Base-by-base conservation (phyloP, 2,888 invertebrate genomes). In the Xestoiulus laeticollis region DNA sequence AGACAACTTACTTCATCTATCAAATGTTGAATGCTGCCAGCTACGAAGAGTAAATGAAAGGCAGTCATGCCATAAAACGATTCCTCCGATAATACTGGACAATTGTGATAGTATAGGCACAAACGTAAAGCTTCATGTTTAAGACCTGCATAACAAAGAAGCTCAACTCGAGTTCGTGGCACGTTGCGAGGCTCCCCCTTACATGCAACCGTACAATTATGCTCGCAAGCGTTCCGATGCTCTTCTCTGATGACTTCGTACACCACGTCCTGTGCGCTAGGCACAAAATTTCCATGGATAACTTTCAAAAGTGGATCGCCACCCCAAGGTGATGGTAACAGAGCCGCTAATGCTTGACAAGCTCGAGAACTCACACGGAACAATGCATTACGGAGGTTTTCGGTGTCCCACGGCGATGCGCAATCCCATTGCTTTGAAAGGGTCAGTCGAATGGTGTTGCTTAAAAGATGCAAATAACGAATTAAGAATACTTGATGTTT, bases 321-420 rank as follows among this genome's bases (percentile, higher is more conserved):
- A 59, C 86, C 86, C 86, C 86, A 86, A 53, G 86, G 86, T 59
- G 48, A 32, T 32, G 86, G 86, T 16, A 86, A 22, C 3, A 86
- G 59, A 10, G 19, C 32, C 10, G 86, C 86, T n/a, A 86, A 32
- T 32, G 86, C 22, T 30, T 68, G 86, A 32, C 86, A 86, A 16
- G 26, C 86, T 30, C 33, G 33, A 32, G 26, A 33, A 44, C 68
- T 30, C 32, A 68, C 32, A 19, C 26, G 32, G 5, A 22, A 16
- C 68, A 86, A 22, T 30, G 32, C 19, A 68, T 68, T 38, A 33
- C 68, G 53, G 12, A 86, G 86, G 26, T 19, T 59, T 53, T 26
- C 44, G 30, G 68, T 33, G 16, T 86, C 86, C 48, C 16, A 19
- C 19, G 19, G 14, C 26, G 48, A 19, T 3, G 32, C 68, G 19